Evolutionary conservation across 2,888 invertebrate species (phyloP).

Genomic region (Callyntrura guangdongensis): DNA sequence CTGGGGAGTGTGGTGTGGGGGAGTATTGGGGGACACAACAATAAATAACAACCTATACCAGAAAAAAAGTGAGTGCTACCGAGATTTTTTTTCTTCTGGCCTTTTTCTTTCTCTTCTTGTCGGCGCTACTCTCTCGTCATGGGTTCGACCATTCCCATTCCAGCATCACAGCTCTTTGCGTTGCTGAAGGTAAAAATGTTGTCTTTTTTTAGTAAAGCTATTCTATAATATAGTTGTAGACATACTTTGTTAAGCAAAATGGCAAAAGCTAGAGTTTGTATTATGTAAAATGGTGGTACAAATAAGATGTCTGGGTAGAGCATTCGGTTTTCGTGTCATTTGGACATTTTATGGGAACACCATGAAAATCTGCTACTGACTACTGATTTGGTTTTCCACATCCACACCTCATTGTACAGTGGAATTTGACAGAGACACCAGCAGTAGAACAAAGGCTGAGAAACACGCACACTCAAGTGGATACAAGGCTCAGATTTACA

Average conservation of each 20-base stretch:
- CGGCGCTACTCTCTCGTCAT: slow-evolving; percentile 41
- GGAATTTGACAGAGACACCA: slow-evolving; percentile 19
- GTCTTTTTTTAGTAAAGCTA: neutral
- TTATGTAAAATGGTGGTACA: no score
- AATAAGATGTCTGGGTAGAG: no score
- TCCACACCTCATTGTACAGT: neutral
- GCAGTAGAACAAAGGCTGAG: neutral
- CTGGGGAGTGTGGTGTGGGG: neutral
- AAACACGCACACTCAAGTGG: neutral
- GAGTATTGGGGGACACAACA: neutral
- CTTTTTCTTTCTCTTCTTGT: neutral
- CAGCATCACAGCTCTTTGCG: slow-evolving; percentile 71
- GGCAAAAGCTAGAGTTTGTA: no score
- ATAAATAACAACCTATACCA: neutral
- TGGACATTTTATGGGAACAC: slow-evolving; percentile 36
- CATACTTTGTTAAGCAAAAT: neutral
- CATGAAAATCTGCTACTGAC: slow-evolving; percentile 48
- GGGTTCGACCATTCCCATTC: slow-evolving; percentile 74
- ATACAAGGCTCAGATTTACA: neutral
- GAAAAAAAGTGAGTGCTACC: slow-evolving; percentile 33
- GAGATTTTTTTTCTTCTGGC: slow-evolving; percentile 5
- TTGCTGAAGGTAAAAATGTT: slow-evolving; percentile 58
- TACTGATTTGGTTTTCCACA: slow-evolving; percentile 8
- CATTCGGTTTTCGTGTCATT: neutral
- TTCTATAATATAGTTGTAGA: neutral